These are phyloP conservation scores for Delichon dasypus DNA, from an alignment of 2,797 vertebrate genomes.

Conservation along the genomic window DNA sequence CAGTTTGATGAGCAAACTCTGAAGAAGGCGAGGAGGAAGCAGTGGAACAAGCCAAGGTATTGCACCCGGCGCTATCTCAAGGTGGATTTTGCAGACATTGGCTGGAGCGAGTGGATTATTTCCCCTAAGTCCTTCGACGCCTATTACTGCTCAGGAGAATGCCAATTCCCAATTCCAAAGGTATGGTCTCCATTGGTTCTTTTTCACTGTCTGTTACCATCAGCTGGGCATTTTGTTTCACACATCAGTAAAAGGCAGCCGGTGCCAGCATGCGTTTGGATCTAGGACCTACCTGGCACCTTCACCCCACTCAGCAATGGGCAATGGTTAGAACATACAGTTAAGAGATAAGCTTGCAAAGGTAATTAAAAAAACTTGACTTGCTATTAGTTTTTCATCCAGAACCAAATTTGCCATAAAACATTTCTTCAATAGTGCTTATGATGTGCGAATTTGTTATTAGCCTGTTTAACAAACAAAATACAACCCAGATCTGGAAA, in stretches of 20 bases:
- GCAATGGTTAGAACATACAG: neutral
- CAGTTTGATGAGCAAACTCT: slow-evolving; percentile 95
- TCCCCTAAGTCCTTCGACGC: slow-evolving; percentile 96
- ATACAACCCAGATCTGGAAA: neutral
- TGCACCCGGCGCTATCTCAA: slow-evolving; percentile 92
- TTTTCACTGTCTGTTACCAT: neutral
- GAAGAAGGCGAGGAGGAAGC: slow-evolving; percentile 92
- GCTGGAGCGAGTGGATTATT: slow-evolving; percentile 99
- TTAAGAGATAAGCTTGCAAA: neutral
- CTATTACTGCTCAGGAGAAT: slow-evolving; percentile 94
- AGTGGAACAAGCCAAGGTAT: slow-evolving; percentile 89
- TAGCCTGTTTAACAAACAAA: neutral
- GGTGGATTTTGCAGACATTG: slow-evolving; percentile 97
- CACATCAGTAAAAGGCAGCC: neutral
- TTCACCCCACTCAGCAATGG: neutral
- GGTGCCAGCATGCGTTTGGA: neutral
- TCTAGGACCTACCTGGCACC: neutral
- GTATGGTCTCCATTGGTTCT: slow-evolving; percentile 67
- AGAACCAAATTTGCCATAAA: neutral
- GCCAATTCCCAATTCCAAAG: slow-evolving; percentile 98
- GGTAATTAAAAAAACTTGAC: neutral
- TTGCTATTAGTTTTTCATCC: neutral
- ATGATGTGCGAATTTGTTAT: neutral
- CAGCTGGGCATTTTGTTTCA: neutral
- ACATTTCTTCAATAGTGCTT: neutral